These are phyloP conservation scores for Rhamnusium bicolor DNA, from an alignment of 2,888 invertebrate genomes.

Conservation along the genomic window DNA sequence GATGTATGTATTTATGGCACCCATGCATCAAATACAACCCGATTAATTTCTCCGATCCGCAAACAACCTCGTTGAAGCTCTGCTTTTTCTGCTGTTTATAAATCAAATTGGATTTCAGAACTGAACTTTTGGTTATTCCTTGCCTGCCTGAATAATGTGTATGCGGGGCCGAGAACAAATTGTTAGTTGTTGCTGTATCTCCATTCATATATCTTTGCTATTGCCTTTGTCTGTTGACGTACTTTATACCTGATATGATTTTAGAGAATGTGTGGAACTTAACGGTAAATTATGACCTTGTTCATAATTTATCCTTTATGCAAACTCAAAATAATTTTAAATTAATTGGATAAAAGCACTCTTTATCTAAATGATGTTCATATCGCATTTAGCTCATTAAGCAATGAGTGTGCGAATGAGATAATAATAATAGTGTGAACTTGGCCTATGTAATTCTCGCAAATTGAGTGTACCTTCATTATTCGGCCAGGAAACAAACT, in stretches of 20 bases:
- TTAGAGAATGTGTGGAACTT: constrained; percentile 41
- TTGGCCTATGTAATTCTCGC: too few species aligned
- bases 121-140: constrained; percentile 62
- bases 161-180: constrained; percentile 59
- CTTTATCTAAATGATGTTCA: background rate
- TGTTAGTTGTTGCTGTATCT: constrained; percentile 64
- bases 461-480: too few species aligned
- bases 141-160: constrained; percentile 56
- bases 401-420: background rate
- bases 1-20: constrained; percentile 69
- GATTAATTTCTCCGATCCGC: constrained; percentile 68
- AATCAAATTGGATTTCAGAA: constrained; percentile 68
- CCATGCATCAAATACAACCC: constrained; percentile 67
- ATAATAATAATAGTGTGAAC: too few species aligned
- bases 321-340: constrained; percentile 9
- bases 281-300: constrained; percentile 41
- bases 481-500: too few species aligned
- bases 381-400: background rate
- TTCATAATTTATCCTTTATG: background rate
- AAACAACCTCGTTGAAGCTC: constrained; percentile 62
- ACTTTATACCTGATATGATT: constrained; percentile 60
- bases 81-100: constrained; percentile 67
- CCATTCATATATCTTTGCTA: constrained; percentile 59
- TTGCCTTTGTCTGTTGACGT: constrained; percentile 60
- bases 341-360: constrained; percentile 19